Conservation (phyloP, 2,797 vertebrate species). For the Paramormyrops hopkinsi region DNA sequence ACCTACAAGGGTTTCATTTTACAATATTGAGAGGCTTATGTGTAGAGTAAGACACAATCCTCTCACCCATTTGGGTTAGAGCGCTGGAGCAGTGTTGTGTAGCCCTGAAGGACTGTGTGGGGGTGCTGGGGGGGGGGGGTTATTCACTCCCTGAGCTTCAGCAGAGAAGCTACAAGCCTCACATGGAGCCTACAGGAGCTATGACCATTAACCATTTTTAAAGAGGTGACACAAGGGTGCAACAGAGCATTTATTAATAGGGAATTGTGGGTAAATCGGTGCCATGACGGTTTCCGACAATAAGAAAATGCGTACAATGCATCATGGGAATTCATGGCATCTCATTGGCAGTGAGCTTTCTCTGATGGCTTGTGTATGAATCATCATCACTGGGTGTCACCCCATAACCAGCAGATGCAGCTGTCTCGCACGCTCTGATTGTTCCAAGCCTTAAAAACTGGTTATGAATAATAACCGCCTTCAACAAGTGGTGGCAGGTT, state of each 20-base stretch:
- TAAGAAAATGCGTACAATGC: background rate
- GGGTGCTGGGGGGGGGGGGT: background rate
- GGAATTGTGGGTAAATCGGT: background rate
- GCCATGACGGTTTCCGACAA: background rate
- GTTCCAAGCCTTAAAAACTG: background rate
- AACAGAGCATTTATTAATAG: background rate
- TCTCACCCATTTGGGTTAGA: background rate
- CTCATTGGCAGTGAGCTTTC: background rate
- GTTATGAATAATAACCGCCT: background rate
- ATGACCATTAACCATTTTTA: background rate
- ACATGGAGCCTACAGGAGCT: background rate
- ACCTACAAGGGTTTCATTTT: background rate
- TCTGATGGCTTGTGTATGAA: background rate
- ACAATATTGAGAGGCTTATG: background rate
- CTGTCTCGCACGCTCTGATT: background rate
- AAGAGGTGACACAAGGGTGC: background rate
- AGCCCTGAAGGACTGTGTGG: background rate
- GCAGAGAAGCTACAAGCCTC: background rate
- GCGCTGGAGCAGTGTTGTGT: background rate
- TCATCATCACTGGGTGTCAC: slow-evolving; percentile 1
- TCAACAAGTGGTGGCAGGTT: background rate
- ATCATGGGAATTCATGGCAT: background rate
- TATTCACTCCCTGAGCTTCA: background rate
- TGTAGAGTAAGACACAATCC: background rate
- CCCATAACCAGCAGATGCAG: background rate